phyloP scores from a whole-genome alignment of 2,797 vertebrate genomes.

The Anguilla marmorata region DNA sequence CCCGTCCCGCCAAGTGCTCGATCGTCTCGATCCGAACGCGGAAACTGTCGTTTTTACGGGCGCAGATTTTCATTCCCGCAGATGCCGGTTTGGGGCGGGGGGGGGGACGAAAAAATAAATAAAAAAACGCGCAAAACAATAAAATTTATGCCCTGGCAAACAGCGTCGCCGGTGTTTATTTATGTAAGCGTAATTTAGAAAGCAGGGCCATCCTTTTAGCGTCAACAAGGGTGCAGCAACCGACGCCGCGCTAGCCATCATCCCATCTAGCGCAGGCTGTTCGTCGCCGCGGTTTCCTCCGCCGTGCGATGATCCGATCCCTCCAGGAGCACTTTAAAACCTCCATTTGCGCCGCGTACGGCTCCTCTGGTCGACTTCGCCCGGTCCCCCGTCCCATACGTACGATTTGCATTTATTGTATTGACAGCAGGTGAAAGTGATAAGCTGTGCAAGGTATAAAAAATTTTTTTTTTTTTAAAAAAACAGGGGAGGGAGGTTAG shows the following conservation, averaged over 20 bases:
- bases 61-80: background rate
- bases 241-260: background rate
- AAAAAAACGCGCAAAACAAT: constrained; percentile 28
- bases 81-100: background rate
- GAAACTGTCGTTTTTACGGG: constrained; percentile 26
- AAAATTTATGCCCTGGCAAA: constrained; percentile 26
- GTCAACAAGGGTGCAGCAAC: constrained; percentile 24
- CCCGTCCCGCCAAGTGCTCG: constrained; percentile 18
- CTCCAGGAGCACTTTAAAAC: constrained; percentile 25
- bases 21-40: constrained; percentile 15
- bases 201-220: constrained; percentile 17
- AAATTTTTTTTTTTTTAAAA: background rate
- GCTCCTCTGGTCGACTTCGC: constrained; percentile 13
- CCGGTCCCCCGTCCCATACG: constrained; percentile 26
- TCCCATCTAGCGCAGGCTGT: constrained; percentile 10
- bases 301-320: background rate
- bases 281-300: background rate
- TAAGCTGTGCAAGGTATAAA: constrained; percentile 18
- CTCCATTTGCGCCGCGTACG: constrained; percentile 19
- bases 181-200: constrained; percentile 26
- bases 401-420: constrained; percentile 46
- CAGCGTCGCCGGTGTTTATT: constrained; percentile 18
- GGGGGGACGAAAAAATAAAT: background rate
- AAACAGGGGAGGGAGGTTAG: constrained; percentile 4
- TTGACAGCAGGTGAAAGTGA: constrained; percentile 46